Base-by-base conservation (phyloP, 1,140 invertebrate genomes). In the Heliconius eleuchia region DNA sequence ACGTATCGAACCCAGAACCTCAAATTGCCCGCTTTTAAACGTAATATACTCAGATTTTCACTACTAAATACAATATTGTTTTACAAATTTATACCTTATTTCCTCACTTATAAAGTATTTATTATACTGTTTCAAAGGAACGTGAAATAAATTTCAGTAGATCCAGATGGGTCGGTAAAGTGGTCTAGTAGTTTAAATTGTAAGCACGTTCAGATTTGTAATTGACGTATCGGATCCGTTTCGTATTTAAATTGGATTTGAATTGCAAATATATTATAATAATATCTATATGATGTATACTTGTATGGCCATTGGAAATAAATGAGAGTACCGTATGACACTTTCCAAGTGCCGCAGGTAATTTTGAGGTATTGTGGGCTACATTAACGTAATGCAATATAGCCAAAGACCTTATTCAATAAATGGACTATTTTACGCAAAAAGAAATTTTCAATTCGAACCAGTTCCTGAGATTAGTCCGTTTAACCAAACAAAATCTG, bases 141-240 rank as follows among this genome's bases (percentile, higher is more conserved):
- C 3, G 71, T n/a, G 30, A 77, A 73, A 81, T 81, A 81, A 81
- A 81, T 81, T 81, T 81, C 46, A 42, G 76, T 81, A 71, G 60
- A 78, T 77, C 74, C 80, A 78, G 80, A 77, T 81, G 76, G 74
- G 76, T 50, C 72, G 73, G 39, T 78, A 71, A 78, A 80, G 76
- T 74, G 73, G 74, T 81, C 79, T 83, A 80, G 81, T 81, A 79
- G 82, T 83, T 81, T 79, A 39, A 66, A 57, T 82, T 82, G 66
- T 39, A 50, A 78, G 79, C 73, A 78, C 78, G 76, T 80, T 80
- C 77, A 34, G 60, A 23, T 76, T 79, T 80, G 72, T 57, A 80
- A 79, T 71, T 75, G 78, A 83, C 81, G 79, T 79, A 83, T 83
- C 78, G 78, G 76, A 74, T 80, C 76, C 81, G 81, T 74, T 71